Percentiles rank a stretch among this genome's conserved stretches.
phyloP scores from a whole-genome alignment of 2,113 vertebrate genomes.

The Pachypanchax playfairii region DNA sequence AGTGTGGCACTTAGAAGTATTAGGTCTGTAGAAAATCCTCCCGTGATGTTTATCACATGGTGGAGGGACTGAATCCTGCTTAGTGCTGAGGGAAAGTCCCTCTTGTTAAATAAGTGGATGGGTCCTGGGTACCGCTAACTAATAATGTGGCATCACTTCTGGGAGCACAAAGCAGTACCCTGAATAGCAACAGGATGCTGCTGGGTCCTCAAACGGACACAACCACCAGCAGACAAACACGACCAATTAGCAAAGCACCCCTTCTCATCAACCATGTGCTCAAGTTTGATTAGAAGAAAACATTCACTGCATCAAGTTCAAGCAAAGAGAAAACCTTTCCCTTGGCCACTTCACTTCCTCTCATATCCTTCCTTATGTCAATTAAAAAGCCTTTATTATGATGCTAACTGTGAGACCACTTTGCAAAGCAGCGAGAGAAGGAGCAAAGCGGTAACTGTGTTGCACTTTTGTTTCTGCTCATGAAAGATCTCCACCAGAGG shows the following conservation, averaged over 20 bases:
- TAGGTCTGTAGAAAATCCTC: constrained; percentile 23
- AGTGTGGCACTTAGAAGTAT: not conserved
- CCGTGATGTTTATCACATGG: constrained; percentile 38
- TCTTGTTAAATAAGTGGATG: constrained; percentile 67
- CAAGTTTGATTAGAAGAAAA: constrained; percentile 71
- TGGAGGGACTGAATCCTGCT: constrained; percentile 48
- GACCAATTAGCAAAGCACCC: constrained; percentile 76
- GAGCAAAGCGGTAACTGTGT: constrained; percentile 59
- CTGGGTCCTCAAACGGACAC: constrained; percentile 67
- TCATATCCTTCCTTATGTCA: constrained; percentile 70
- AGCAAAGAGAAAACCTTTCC: constrained; percentile 70
- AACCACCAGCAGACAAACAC: constrained; percentile 70
- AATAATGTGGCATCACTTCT: constrained; percentile 65
- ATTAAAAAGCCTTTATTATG: constrained; percentile 74
- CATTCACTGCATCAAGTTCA: constrained; percentile 61
- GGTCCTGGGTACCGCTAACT: constrained; percentile 58
- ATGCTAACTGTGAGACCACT: constrained; percentile 74
- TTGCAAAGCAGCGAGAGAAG: constrained; percentile 24
- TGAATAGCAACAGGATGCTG: constrained; percentile 72
- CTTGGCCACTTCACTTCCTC: constrained; percentile 57
- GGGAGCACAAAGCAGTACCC: constrained; percentile 60
- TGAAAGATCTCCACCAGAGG: constrained; percentile 51
- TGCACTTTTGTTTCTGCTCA: constrained; percentile 65
- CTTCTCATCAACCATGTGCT: constrained; percentile 69
- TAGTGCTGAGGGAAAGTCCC: constrained; percentile 45